Evolutionary conservation across 2,797 vertebrate genomes (phyloP).

Genomic region (Rhynchonycteris naso): DNA sequence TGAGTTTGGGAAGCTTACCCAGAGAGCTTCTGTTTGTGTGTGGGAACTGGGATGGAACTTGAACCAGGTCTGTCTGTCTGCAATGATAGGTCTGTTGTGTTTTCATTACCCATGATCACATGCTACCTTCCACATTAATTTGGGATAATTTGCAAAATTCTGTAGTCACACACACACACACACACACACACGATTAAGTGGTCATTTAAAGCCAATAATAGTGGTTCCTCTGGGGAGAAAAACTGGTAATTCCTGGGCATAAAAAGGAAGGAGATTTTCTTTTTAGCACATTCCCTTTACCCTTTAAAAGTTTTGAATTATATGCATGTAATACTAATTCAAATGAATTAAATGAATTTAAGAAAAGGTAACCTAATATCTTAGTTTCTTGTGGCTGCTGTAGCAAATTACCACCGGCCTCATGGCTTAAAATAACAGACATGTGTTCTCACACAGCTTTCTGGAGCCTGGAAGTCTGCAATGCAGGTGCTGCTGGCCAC

Average conservation of each 20-base stretch:
- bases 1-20: background rate
- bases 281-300: background rate
- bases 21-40: background rate
- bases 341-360: background rate
- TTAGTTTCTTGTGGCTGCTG: background rate
- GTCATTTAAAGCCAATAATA: background rate
- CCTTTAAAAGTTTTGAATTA: background rate
- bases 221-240: background rate
- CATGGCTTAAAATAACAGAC: background rate
- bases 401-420: background rate
- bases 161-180: background rate
- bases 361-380: background rate
- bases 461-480: background rate
- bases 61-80: background rate
- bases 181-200: background rate
- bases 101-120: background rate
- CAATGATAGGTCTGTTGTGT: background rate
- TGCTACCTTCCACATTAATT: background rate
- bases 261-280: background rate
- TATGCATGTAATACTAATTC: background rate
- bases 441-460: background rate
- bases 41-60: background rate
- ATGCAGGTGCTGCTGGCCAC: background rate
- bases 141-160: background rate
- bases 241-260: background rate